These are phyloP conservation scores for Epirrhoe alternata DNA, from an alignment of 2,888 invertebrate genomes.

Conservation along the genomic window DNA sequence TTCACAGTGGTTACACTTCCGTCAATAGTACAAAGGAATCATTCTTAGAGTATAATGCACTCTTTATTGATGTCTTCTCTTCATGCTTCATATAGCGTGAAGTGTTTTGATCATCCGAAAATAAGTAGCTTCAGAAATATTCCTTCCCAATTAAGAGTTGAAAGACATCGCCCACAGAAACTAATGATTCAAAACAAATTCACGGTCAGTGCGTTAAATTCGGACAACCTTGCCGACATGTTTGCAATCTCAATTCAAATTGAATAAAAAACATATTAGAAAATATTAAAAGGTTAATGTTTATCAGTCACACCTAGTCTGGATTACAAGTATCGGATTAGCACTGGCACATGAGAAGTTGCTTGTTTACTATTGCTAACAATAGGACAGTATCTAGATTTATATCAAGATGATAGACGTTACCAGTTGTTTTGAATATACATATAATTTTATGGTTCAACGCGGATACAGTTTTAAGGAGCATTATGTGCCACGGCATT, in stretches of 20 bases:
- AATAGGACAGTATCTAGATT: too few relatives aligned
- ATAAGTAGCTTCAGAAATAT: conserved; percentile 24
- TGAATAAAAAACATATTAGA: conserved; percentile 20
- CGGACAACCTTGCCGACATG: conserved; percentile 39
- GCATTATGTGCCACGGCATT: too few relatives aligned
- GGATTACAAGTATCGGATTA: not conserved
- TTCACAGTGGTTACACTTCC: not conserved
- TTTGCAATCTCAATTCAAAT: conserved; percentile 27
- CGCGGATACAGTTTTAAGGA: too few relatives aligned
- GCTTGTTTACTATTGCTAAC: too few relatives aligned
- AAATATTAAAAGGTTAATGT: conserved; percentile 27
- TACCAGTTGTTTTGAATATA: too few relatives aligned
- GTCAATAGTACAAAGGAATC: not conserved
- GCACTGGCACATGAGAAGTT: not conserved
- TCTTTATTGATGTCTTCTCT: conserved; percentile 9
- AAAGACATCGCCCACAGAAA: conserved; percentile 37
- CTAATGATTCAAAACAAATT: conserved; percentile 36
- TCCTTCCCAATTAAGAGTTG: conserved; percentile 35
- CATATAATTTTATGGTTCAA: too few relatives aligned
- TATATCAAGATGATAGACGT: too few relatives aligned
- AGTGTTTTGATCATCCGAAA: conserved; percentile 35
- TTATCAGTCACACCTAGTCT: conserved; percentile 20
- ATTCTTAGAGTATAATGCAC: conserved; percentile 1
- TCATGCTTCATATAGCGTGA: conserved; percentile 7
- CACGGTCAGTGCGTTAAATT: conserved; percentile 42